These are phyloP conservation scores for Leptopilina boulardi DNA, from an alignment of 1,140 invertebrate species.

Conservation along the genomic window DNA sequence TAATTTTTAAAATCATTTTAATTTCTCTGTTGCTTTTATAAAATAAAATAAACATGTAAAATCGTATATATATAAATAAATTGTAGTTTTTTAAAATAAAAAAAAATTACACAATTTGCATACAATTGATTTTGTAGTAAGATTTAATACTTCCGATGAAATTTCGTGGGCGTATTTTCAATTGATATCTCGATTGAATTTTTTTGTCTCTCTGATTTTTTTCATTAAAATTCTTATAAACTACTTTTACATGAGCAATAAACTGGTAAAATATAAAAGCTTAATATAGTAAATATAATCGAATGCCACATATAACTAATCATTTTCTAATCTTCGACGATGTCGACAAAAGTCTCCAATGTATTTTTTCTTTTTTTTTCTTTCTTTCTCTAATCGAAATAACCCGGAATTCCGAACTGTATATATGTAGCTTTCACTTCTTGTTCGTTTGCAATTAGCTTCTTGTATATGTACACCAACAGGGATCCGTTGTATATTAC, in stretches of 20 bases:
- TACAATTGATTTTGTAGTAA: neutral
- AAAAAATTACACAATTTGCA: neutral
- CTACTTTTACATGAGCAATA: neutral
- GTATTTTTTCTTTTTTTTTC: too few species aligned
- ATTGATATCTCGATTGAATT: neutral
- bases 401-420: slow-evolving; percentile 6
- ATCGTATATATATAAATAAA: too few species aligned
- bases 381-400: neutral
- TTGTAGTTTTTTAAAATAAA: too few species aligned
- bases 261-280: neutral
- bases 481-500: slow-evolving; percentile 1
- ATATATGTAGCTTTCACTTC: neutral
- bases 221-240: too few species aligned
- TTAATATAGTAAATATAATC: neutral
- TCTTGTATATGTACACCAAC: neutral
- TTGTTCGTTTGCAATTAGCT: slow-evolving; percentile 9
- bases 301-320: neutral
- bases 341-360: slow-evolving; percentile 3
- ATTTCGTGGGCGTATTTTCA: neutral
- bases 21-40: too few species aligned
- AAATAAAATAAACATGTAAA: too few species aligned
- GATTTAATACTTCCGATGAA: slow-evolving; percentile 1
- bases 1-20: too few species aligned
- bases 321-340: neutral
- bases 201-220: too few species aligned